phyloP scores from a whole-genome alignment of 2,113 vertebrate species.

The Clinocottus analis region DNA sequence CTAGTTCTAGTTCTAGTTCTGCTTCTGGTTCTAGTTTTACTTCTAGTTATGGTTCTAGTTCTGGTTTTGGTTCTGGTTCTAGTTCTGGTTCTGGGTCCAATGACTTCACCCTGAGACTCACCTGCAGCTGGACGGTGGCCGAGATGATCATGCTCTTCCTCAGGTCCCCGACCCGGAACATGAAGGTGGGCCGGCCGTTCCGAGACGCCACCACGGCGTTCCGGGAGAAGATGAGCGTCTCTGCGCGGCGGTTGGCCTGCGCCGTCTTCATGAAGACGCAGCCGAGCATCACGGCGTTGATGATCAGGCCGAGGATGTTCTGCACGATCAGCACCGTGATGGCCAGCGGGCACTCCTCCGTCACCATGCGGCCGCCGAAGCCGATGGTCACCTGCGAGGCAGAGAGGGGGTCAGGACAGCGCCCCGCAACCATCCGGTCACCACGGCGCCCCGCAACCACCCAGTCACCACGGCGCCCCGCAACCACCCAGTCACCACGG shows the following conservation, averaged over 20 bases:
- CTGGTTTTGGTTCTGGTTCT: too few species aligned
- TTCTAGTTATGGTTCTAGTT: too few species aligned
- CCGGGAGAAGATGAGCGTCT: conserved; percentile 88
- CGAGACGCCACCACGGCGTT: conserved; percentile 84
- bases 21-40: too few species aligned
- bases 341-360: conserved; percentile 87
- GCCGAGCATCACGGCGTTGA: conserved; percentile 89
- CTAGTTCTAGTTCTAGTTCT: too few species aligned
- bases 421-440: too few species aligned
- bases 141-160: conserved; percentile 90
- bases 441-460: too few species aligned
- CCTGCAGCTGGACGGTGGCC: conserved; percentile 86
- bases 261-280: conserved; percentile 91
- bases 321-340: conserved; percentile 86
- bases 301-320: conserved; percentile 87
- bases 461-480: too few species aligned
- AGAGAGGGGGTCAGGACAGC: too few species aligned
- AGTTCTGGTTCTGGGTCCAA: too few species aligned
- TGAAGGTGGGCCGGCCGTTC: conserved; percentile 83
- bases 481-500: too few species aligned
- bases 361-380: conserved; percentile 88
- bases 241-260: conserved; percentile 87
- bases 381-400: conserved; percentile 85
- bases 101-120: conserved; percentile 27
- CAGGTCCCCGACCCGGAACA: conserved; percentile 87